Percentiles rank a stretch among this genome's conserved stretches.
phyloP scores from a whole-genome alignment of 2,797 vertebrate genomes.

The Dromococcyx pavoninus region DNA sequence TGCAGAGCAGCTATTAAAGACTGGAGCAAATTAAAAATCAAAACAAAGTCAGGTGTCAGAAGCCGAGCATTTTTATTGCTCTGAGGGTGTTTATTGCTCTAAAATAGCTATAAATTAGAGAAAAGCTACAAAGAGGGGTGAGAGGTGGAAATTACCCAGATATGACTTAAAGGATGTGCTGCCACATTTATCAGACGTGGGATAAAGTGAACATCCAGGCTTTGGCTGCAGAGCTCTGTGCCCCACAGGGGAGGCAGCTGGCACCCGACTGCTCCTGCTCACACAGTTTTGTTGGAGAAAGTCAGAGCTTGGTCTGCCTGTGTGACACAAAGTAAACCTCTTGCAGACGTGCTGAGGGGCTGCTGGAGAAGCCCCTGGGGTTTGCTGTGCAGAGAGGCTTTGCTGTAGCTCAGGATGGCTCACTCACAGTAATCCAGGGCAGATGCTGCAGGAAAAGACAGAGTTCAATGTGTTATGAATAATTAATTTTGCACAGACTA shows the following conservation, averaged over 20 bases:
- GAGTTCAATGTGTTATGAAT: background rate
- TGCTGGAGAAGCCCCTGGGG: background rate
- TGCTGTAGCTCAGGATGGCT: background rate
- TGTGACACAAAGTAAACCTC: background rate
- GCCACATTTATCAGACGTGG: background rate
- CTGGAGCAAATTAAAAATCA: background rate
- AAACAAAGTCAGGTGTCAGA: slow-evolving; percentile 14
- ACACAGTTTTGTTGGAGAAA: background rate
- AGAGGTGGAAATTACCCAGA: background rate
- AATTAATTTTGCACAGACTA: background rate
- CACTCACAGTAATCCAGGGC: background rate
- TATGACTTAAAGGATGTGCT: background rate
- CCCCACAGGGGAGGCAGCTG: background rate
- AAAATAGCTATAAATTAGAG: slow-evolving; percentile 50
- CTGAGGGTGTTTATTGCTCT: slow-evolving; percentile 46
- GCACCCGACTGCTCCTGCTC: background rate
- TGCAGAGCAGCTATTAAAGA: background rate
- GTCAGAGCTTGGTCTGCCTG: background rate
- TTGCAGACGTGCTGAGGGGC: background rate
- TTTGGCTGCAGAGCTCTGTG: background rate
- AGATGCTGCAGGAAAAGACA: background rate
- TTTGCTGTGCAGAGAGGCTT: background rate
- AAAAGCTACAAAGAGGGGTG: background rate
- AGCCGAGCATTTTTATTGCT: slow-evolving; percentile 34
- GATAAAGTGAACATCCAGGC: background rate